Evolutionary conservation across 37 sponge, comb jelly and placozoan species (phyloP), one percentile per base, ranked within the genome.

Genomic region (Spongilla lacustris): DNA sequence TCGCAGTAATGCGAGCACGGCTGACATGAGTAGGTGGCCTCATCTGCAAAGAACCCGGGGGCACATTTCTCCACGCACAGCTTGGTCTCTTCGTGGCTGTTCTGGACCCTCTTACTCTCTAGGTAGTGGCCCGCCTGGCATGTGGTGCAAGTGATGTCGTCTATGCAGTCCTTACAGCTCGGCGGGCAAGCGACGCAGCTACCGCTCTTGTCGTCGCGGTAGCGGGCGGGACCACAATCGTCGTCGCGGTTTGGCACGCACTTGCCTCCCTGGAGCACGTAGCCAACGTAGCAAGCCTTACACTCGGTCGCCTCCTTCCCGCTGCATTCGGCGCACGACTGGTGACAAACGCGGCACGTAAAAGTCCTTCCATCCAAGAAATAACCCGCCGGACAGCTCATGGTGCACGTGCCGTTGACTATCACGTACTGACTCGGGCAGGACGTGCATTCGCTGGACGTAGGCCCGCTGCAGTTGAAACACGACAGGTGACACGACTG

Each of bases 401-500:
- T 24, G n/a, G 69, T 30, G 46, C 92, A 92, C 66, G 19, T 23
- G 4, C 85, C 84, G 23, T 84, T 33, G 22, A 67, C 32, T 23
- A 85, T 77, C 9, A n/a, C 14, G 50, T 81, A 81, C 33, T 92
- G 88, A 22, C 50, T 14, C 4, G 83, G 83, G 67, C 93, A 93
- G 8, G 74, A 36, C 36, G 78, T 90, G 29, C 94, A 94, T 25
- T 81, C 27, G 19, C 48, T 32, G 19, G 31, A 71, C 8, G 22
- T 50, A 4, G 85, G 81, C 19, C 94, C 94, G 81, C 37, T 69
- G 66, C 94, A 94, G 23, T 74, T 69, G 22, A 87, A 68, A 27
- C 94, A 94, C n/a, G 85, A 79, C 17, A 35, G 36, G 36, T 90
- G 85, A 82, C 94, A 94, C 0, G 81, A 67, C 32, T 50, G 36